Evolutionary conservation across 35 echinoderm and acorn worm species (phyloP).

Genomic region (Amphiura filiformis): DNA sequence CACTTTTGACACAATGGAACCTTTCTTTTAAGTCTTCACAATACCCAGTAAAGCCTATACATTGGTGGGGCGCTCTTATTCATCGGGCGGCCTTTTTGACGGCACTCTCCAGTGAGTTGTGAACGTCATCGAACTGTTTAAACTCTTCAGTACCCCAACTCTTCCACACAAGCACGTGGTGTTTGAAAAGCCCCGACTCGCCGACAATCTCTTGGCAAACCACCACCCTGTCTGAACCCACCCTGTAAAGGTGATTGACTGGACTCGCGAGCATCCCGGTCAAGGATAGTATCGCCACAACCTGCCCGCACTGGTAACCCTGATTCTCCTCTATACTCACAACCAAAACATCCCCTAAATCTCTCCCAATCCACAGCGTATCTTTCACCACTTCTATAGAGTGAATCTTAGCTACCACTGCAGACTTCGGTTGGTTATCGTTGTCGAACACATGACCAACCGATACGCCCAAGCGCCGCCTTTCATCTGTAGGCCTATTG

Average conservation of each 20-base stretch:
- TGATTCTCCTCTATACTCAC: neutral
- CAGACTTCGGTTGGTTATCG: no score
- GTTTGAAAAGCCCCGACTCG: neutral
- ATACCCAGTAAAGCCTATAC: no score
- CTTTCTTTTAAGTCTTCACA: no score
- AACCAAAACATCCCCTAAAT: neutral
- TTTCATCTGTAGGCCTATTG: no score
- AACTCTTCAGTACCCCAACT: slow-evolving; percentile 1
- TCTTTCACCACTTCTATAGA: neutral
- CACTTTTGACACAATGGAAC: no score
- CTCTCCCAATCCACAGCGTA: neutral
- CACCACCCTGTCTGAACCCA: neutral
- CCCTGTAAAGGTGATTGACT: neutral
- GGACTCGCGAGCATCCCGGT: neutral
- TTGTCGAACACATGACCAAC: no score
- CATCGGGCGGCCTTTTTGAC: no score
- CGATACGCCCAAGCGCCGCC: no score
- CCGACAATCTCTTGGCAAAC: neutral
- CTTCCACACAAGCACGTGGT: neutral
- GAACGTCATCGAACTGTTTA: neutral
- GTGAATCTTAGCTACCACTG: neutral
- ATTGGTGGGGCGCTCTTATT: no score
- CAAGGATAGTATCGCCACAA: neutral
- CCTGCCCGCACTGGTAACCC: neutral
- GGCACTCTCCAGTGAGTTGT: no score